These are phyloP conservation scores for Caenorhabditis tropicalis DNA, from an alignment of 1,140 invertebrate species.

Conservation along the genomic window DNA sequence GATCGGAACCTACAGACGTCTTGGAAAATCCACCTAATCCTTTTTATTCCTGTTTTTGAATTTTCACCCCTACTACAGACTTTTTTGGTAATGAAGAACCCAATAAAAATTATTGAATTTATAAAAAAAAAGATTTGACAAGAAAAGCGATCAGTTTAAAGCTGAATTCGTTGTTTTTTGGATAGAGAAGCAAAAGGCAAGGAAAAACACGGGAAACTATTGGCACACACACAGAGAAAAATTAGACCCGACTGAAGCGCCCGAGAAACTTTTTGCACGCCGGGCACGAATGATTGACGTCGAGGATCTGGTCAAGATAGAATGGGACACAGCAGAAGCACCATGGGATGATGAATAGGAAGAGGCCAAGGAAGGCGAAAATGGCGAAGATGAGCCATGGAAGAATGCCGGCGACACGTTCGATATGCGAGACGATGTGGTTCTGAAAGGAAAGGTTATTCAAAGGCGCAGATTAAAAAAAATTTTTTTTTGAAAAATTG, in stretches of 20 bases:
- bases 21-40: conserved; percentile 63
- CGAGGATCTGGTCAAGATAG: conserved; percentile 66
- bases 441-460: conserved; percentile 43
- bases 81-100: background rate
- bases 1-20: conserved; percentile 64
- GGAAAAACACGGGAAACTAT: background rate
- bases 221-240: background rate
- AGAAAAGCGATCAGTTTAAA: background rate
- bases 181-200: background rate
- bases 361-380: conserved; percentile 65
- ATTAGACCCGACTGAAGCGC: conserved; percentile 62
- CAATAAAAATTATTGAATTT: background rate
- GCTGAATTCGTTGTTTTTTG: background rate
- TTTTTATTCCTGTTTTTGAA: background rate
- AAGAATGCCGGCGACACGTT: conserved; percentile 58
- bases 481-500: no score
- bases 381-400: conserved; percentile 67
- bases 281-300: conserved; percentile 68
- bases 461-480: no score
- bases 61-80: background rate
- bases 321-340: conserved; percentile 69
- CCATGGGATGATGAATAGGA: conserved; percentile 62
- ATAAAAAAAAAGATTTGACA: background rate
- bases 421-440: conserved; percentile 66
- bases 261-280: conserved; percentile 66